Evolutionary conservation across 2,888 invertebrate genomes (phyloP).

Genomic region (Colostygia pectinataria): DNA sequence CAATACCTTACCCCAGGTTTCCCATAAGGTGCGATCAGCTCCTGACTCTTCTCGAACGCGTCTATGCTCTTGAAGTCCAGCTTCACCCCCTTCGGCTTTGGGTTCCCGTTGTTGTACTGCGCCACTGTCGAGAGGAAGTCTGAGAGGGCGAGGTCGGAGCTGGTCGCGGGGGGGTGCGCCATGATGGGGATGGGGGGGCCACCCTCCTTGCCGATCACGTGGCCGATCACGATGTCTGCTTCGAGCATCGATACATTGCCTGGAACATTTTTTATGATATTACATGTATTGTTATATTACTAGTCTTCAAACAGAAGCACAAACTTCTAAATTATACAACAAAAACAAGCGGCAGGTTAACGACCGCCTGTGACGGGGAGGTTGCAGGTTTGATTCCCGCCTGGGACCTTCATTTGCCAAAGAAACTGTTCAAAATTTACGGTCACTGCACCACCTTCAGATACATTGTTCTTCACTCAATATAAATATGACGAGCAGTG

Average conservation of each 20-base stretch:
- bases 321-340: too few species aligned
- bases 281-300: too few species aligned
- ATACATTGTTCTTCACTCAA: too few species aligned
- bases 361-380: too few species aligned
- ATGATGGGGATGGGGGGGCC: constrained; percentile 87
- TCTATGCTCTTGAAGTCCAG: constrained; percentile 93
- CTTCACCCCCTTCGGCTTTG: constrained; percentile 89
- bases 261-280: constrained; percentile 44
- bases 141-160: constrained; percentile 89
- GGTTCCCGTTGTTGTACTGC: constrained; percentile 68
- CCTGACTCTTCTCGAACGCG: constrained; percentile 85
- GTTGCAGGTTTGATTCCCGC: too few species aligned
- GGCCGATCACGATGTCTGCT: constrained; percentile 91
- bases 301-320: too few species aligned
- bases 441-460: too few species aligned
- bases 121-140: constrained; percentile 86
- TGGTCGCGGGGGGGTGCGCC: constrained; percentile 90
- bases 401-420: too few species aligned
- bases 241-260: constrained; percentile 91
- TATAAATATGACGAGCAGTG: too few species aligned
- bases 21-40: constrained; percentile 64
- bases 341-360: too few species aligned
- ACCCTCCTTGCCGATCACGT: constrained; percentile 72
- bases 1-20: constrained; percentile 64
- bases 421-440: too few species aligned